phyloP scores from a whole-genome alignment of 2,113 vertebrate genomes.

The Crotalus helleri region DNA sequence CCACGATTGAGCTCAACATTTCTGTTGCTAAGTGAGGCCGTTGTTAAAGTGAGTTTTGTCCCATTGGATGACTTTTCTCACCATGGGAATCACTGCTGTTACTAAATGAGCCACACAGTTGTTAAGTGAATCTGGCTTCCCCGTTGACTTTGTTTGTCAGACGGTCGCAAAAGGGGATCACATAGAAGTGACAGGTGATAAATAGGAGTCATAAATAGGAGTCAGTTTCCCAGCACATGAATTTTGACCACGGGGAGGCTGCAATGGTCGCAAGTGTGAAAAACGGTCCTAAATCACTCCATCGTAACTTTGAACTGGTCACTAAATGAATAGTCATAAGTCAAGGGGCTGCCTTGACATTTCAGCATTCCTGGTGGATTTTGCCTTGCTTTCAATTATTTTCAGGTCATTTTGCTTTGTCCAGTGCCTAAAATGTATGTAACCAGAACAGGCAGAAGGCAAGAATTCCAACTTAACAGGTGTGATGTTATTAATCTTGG shows the following conservation, averaged over 20 bases:
- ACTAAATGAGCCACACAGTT: too few species aligned
- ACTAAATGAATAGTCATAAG: not conserved
- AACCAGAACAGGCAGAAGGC: not conserved
- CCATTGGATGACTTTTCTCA: too few species aligned
- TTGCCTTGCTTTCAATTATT: not conserved
- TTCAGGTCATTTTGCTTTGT: not conserved
- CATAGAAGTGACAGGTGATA: too few species aligned
- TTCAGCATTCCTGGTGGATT: not conserved
- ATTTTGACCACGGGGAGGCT: not conserved
- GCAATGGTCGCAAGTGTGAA: not conserved
- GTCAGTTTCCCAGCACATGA: not conserved
- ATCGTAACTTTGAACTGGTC: not conserved
- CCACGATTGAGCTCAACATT: rapidly evolving
- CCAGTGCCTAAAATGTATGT: not conserved
- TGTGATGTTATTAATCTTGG: not conserved
- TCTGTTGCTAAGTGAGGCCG: too few species aligned
- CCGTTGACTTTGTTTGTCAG: not conserved
- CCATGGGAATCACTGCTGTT: rapidly evolving
- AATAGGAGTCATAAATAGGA: not conserved
- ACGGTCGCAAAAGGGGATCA: not conserved
- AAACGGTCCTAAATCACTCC: not conserved
- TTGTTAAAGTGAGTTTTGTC: too few species aligned
- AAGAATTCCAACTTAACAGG: not conserved
- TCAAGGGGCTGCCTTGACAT: not conserved
- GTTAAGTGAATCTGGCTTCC: too few species aligned